A percentile compares a stretch with the other conserved stretches of the same genome.
Conservation (phyloP, 1,140 invertebrate species). For the Uloborus diversus region DNA sequence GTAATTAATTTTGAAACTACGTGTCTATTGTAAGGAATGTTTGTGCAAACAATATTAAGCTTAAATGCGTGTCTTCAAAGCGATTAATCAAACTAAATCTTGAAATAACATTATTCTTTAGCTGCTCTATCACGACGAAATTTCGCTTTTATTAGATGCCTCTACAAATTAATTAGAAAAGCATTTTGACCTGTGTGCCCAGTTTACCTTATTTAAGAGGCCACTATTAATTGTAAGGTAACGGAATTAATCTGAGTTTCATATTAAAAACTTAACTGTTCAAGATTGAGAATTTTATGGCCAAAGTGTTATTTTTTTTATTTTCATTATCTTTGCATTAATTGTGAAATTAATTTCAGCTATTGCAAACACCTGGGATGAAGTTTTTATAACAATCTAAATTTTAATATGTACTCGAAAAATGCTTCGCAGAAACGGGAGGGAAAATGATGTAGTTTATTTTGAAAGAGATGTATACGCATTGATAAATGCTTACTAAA, state of each 20-base stretch:
- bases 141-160: not conserved
- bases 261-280: not conserved
- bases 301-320: no score
- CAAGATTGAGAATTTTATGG: no score
- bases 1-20: conserved; percentile 2
- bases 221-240: not conserved
- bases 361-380: no score
- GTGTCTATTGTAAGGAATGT: conserved; percentile 2
- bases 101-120: not conserved
- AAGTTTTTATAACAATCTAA: no score
- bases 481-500: no score
- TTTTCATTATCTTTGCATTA: no score
- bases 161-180: not conserved
- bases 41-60: conserved; percentile 12
- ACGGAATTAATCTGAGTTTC: not conserved
- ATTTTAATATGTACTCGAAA: no score
- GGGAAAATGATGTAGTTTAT: no score
- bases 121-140: not conserved
- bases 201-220: not conserved
- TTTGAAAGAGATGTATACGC: no score
- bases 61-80: not conserved
- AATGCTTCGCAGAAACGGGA: no score
- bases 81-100: not conserved
- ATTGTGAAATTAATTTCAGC: no score
- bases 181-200: not conserved